These are phyloP conservation scores for Podabrus alpinus DNA, from an alignment of 2,888 invertebrate genomes.

Conservation along the genomic window DNA sequence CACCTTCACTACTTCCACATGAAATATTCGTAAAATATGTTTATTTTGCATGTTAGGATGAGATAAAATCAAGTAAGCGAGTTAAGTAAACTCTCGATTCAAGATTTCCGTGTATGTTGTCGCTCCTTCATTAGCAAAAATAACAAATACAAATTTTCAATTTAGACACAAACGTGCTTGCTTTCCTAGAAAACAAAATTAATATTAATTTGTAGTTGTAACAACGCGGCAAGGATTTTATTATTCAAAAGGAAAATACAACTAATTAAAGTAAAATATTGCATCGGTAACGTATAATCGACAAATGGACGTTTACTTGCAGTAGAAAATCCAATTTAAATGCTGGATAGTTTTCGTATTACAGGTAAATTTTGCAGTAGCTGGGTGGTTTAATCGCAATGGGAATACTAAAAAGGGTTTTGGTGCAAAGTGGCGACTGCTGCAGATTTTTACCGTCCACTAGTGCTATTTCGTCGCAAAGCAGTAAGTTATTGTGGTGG, in stretches of 20 bases:
- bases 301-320: neutral
- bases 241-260: neutral
- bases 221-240: neutral
- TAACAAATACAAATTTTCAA: neutral
- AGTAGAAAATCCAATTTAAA: neutral
- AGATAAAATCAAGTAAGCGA: neutral
- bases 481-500: constrained; percentile 23
- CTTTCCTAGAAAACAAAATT: neutral
- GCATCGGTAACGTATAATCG: neutral
- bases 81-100: neutral
- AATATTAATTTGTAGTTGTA: neutral
- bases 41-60: neutral
- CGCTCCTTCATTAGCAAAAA: neutral
- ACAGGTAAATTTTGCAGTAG: constrained; percentile 17
- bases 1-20: neutral
- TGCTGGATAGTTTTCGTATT: constrained; percentile 17
- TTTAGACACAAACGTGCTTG: neutral
- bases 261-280: neutral
- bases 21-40: neutral
- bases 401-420: constrained; percentile 24
- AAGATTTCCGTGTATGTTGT: neutral
- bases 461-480: constrained; percentile 23
- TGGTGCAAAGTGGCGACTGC: constrained; percentile 29
- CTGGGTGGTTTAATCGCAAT: constrained; percentile 6
- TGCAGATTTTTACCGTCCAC: constrained; percentile 23